Evolutionary conservation across 2,888 invertebrate genomes (phyloP), one percentile per base, ranked within the genome.

Genomic region (Tipula unca): DNA sequence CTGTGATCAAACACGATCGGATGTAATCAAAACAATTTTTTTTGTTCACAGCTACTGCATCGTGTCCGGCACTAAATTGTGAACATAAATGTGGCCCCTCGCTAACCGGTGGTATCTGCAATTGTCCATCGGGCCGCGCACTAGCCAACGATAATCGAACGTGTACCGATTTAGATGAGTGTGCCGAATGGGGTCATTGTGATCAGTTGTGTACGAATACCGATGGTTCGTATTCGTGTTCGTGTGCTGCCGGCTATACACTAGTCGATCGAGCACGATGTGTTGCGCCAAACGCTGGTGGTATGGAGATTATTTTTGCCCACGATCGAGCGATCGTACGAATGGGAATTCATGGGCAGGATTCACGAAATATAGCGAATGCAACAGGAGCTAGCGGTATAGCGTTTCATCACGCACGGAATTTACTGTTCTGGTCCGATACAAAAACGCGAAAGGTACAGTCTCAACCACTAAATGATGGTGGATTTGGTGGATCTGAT

Each of bases 181-280:
- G 97, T 90, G 90, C 92, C 84, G 96, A 97, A 91, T 97, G 97
- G 97, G 97, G 97, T 69, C 96, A 94, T 90, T 99, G 99, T 90
- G 98, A 99, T 89, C 99, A 99, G 91, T 92, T 95, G 36, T 99
- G 99, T 90, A 93, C 94, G 86, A 99, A 99, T 90, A 95, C 95
- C 0, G 95, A 95, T 0, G 98, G 95, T 69, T 94, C 96, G 10
- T 99, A 95, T 91, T 92, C 91, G 69, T 99, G 99, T 90, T 93
- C 94, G 17, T 99, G 98, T 90, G 94, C 94, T 0, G 92, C 93
- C 0, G 97, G 96, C 48, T 97, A 96, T 91, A 91, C 92, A 3
- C 91, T 95, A 85, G 90, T 90, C 69, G 93, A 94, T 87, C 91
- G 91, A 83, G 92, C 92, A 87, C 93, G 93, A 86, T 96, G 96